A percentile compares a stretch with the other conserved stretches of the same genome.
These are phyloP conservation scores for Myopa tessellatipennis DNA, from an alignment of 2,888 invertebrate species.

Conservation along the genomic window DNA sequence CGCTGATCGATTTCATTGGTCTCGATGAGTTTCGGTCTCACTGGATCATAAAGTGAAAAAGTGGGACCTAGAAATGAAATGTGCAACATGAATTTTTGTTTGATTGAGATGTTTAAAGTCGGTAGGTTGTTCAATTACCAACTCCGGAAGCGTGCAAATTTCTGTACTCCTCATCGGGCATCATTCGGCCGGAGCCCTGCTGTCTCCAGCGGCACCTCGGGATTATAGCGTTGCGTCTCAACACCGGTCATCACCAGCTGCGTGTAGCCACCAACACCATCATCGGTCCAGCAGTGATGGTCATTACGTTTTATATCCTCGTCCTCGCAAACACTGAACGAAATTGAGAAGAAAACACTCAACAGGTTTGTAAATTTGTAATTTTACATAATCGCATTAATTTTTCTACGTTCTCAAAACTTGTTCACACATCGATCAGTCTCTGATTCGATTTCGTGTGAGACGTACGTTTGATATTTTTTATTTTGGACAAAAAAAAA, in stretches of 20 bases:
- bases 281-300: constrained; percentile 68
- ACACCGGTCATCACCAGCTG: constrained; percentile 63
- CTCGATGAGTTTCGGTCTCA: constrained; percentile 52
- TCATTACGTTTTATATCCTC: constrained; percentile 64
- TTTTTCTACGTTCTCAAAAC: too few species aligned
- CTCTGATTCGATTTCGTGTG: neutral
- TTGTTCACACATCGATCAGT: too few species aligned
- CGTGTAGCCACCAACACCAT: constrained; percentile 66
- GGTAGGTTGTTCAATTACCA: constrained; percentile 50
- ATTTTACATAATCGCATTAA: too few species aligned
- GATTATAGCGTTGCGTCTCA: constrained; percentile 68
- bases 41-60: constrained; percentile 53
- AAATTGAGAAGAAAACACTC: constrained; percentile 1
- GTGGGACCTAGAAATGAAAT: constrained; percentile 42
- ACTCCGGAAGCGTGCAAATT: constrained; percentile 62
- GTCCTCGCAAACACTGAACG: constrained; percentile 64
- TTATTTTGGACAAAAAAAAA: neutral
- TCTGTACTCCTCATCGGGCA: constrained; percentile 61
- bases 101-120: neutral
- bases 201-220: constrained; percentile 68
- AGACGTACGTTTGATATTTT: neutral
- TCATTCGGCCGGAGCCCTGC: constrained; percentile 62
- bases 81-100: too few species aligned
- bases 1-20: constrained; percentile 49
- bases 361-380: neutral